Percentiles rank a stretch among this genome's conserved stretches.
Evolutionary conservation across 2,888 invertebrate genomes (phyloP).

Genomic region (Metacarcinus magister): DNA sequence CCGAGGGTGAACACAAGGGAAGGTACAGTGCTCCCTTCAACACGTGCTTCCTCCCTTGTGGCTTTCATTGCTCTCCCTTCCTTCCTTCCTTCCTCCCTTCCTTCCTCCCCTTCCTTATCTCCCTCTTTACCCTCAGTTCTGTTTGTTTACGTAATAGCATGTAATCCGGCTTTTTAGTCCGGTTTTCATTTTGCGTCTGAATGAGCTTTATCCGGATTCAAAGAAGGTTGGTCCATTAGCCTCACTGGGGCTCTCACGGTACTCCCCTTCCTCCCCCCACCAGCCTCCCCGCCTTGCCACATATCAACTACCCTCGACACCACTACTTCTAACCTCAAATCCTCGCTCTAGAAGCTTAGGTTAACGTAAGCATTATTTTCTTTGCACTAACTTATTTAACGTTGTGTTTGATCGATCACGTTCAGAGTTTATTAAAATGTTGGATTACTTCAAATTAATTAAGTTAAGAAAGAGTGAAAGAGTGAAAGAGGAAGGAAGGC

Average conservation of each 20-base stretch:
- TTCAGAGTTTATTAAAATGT: not conserved
- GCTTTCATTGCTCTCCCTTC: not conserved
- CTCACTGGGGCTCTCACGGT: not conserved
- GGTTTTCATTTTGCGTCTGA: not conserved
- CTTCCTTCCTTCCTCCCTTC: not conserved
- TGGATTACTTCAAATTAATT: too few relatives aligned
- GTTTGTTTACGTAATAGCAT: slow-evolving; percentile 51
- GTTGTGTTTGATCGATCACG: not conserved
- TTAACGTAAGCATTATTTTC: not conserved
- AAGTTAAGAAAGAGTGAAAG: too few relatives aligned
- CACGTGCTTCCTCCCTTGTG: not conserved
- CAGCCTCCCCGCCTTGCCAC: not conserved
- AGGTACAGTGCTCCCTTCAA: not conserved
- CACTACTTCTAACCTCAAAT: not conserved
- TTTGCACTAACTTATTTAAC: not conserved
- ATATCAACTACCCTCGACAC: not conserved
- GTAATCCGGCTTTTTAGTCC: slow-evolving; percentile 28
- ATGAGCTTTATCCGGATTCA: not conserved
- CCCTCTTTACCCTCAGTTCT: not conserved
- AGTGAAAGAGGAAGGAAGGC: too few relatives aligned
- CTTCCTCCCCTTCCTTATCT: slow-evolving; percentile 29
- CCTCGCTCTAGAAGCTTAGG: not conserved
- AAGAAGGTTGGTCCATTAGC: not conserved
- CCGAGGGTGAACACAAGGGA: not conserved
- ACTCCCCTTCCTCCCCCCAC: not conserved